Conservation (phyloP, 2,888 invertebrate genomes). For the Apamea epomidion region DNA sequence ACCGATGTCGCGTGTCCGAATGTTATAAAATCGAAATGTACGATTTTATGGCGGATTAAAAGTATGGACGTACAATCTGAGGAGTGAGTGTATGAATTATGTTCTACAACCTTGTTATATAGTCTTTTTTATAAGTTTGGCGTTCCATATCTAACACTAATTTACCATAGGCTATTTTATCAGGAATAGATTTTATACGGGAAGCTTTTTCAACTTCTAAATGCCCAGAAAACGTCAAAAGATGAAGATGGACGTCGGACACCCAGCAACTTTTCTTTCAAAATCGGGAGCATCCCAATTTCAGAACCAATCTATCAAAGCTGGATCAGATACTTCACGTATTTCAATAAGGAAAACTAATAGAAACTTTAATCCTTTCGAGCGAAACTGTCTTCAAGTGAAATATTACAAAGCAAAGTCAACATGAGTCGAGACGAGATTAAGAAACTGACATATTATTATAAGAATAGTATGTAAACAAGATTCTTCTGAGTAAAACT, state of each 20-base stretch:
- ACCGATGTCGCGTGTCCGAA: constrained; percentile 61
- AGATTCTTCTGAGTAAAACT: constrained; percentile 52
- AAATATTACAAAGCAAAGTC: constrained; percentile 51
- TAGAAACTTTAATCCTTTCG: constrained; percentile 29
- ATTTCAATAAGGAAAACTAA: constrained; percentile 28
- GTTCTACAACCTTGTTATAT: constrained; percentile 16
- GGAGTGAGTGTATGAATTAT: constrained; percentile 45
- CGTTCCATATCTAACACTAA: not conserved
- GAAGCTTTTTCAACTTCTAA: not conserved
- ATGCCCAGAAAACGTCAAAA: not conserved
- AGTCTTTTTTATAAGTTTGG: constrained; percentile 1
- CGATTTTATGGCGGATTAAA: constrained; percentile 63
- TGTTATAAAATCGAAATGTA: constrained; percentile 56
- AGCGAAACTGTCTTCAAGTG: constrained; percentile 39
- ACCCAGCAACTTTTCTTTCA: constrained; percentile 17
- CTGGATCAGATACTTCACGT: constrained; percentile 7
- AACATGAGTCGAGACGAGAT: constrained; percentile 45
- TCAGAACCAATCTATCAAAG: constrained; percentile 5
- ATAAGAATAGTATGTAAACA: constrained; percentile 49
- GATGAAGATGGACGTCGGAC: constrained; percentile 4
- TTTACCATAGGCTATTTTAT: not conserved
- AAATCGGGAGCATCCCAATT: constrained; percentile 7
- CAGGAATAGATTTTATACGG: not conserved
- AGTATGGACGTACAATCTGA: constrained; percentile 44
- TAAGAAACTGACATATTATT: constrained; percentile 55